Evolutionary conservation across 2,797 vertebrate species (phyloP).

Genomic region (Ataeniobius toweri): DNA sequence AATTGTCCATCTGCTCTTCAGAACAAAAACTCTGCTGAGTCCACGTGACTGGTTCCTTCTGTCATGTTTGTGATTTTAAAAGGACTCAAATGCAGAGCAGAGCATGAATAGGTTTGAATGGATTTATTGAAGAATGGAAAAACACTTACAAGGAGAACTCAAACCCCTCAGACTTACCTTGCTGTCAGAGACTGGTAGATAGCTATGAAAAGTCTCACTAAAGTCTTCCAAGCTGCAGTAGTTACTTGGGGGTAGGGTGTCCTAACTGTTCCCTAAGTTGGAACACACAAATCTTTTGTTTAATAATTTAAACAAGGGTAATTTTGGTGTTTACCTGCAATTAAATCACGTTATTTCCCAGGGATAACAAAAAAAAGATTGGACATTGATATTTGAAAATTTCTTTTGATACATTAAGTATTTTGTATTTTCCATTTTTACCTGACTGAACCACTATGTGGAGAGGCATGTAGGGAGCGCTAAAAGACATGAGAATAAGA

Average conservation of each 20-base stretch:
- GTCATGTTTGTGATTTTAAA: no score
- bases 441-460: slow-evolving; percentile 22
- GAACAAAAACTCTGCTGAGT: no score
- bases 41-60: no score
- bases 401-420: not conserved
- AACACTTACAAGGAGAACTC: no score
- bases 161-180: not conserved
- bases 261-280: not conserved
- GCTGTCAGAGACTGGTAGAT: not conserved
- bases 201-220: not conserved
- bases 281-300: not conserved
- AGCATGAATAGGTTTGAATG: no score
- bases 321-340: not conserved
- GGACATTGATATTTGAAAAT: not conserved
- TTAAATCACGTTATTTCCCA: not conserved
- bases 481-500: not conserved
- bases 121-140: no score
- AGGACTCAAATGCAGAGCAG: no score
- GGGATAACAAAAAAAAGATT: not conserved
- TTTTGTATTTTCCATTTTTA: not conserved
- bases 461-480: slow-evolving; percentile 44
- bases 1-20: no score
- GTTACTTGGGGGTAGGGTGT: not conserved
- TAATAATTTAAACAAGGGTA: not conserved
- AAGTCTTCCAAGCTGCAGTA: not conserved